Percentiles rank a stretch among this genome's conserved stretches.
These are phyloP conservation scores for Deroptyus accipitrinus DNA, from an alignment of 2,113 vertebrate species.

Conservation along the genomic window DNA sequence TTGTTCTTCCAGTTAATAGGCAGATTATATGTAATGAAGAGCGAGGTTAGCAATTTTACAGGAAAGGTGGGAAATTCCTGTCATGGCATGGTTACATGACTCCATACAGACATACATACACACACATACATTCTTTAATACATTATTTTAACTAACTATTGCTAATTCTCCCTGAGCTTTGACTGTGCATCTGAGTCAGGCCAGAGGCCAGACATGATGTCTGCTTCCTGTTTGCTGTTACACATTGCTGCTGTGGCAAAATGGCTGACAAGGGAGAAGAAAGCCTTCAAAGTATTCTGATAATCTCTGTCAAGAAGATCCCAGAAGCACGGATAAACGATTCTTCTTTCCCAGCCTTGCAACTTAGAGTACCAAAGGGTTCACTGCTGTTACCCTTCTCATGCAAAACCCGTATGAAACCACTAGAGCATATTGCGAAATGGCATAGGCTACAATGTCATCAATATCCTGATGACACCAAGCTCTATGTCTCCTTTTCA, in stretches of 20 bases:
- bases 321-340: background rate
- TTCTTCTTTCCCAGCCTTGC: background rate
- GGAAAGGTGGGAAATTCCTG: background rate
- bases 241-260: constrained; percentile 1
- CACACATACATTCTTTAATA: background rate
- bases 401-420: constrained; percentile 40
- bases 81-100: background rate
- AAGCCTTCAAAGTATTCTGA: constrained; percentile 30
- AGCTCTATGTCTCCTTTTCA: constrained; percentile 51
- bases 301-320: constrained; percentile 39
- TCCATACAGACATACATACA: background rate
- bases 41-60: background rate
- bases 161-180: background rate
- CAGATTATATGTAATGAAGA: background rate
- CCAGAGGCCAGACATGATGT: background rate
- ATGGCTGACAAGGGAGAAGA: constrained; percentile 11
- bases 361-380: background rate
- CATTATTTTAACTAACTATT: background rate
- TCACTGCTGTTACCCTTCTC: constrained; percentile 29
- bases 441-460: constrained; percentile 44
- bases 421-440: constrained; percentile 50
- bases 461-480: constrained; percentile 63
- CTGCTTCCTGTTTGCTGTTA: constrained; percentile 30
- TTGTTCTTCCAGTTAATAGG: background rate
- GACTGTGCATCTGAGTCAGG: background rate